Conservation (phyloP, 2,113 vertebrate species). For the Ariopsis seemanni region DNA sequence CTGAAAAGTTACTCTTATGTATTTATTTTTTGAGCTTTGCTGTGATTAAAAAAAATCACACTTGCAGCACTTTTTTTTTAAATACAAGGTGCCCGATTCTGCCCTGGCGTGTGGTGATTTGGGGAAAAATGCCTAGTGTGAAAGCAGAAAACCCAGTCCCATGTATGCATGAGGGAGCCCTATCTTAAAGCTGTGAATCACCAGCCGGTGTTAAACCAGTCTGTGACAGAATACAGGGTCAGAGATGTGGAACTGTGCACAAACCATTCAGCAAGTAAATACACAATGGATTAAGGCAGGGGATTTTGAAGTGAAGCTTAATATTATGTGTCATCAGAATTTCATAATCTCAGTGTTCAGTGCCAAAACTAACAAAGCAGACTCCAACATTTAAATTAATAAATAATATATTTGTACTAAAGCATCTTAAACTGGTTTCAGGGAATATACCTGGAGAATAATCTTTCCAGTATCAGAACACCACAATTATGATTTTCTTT, state of each 20-base stretch:
- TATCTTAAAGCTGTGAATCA: conserved; percentile 52
- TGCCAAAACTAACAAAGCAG: neutral
- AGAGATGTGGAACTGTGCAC: conserved; percentile 13
- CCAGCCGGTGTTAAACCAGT: conserved; percentile 61
- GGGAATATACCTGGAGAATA: neutral
- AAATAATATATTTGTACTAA: conserved; percentile 8
- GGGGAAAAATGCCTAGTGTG: neutral
- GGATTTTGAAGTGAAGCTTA: conserved; percentile 25
- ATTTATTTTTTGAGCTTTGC: neutral
- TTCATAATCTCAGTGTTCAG: conserved; percentile 26
- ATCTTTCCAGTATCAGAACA: neutral
- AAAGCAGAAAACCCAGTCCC: conserved; percentile 45
- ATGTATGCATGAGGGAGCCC: conserved; percentile 66
- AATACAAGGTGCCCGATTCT: neutral
- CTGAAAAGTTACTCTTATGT: neutral
- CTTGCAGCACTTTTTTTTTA: neutral
- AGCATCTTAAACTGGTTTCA: conserved; percentile 15
- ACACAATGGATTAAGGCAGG: conserved; percentile 32
- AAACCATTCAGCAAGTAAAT: conserved; percentile 29
- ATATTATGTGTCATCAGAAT: neutral
- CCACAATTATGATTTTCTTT: conserved; percentile 40
- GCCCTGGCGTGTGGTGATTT: neutral
- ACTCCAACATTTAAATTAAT: neutral
- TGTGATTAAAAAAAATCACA: neutral
- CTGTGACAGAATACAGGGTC: conserved; percentile 68